Percentiles rank a stretch among this genome's conserved stretches.
Conservation (phyloP, 2,888 invertebrate genomes). For the Neuroscelio doddi region DNA sequence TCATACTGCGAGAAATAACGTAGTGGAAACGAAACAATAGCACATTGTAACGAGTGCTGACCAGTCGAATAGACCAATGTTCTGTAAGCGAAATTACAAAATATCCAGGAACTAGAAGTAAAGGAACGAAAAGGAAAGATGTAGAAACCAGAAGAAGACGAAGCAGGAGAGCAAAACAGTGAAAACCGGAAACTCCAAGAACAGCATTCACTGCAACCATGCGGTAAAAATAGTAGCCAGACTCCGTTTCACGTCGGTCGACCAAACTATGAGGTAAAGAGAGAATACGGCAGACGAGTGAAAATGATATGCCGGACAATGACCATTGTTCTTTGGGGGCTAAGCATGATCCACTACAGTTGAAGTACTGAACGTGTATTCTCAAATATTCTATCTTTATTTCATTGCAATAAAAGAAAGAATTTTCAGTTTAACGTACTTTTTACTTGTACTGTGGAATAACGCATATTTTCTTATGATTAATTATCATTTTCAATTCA, state of each 20-base stretch:
- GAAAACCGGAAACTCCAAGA: conserved; percentile 44
- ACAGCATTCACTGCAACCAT: conserved; percentile 44
- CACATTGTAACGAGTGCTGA: conserved; percentile 46
- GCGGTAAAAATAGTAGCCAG: conserved; percentile 39
- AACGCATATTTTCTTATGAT: no score
- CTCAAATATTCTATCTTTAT: conserved; percentile 28
- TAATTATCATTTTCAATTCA: no score
- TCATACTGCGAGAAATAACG: conserved; percentile 7
- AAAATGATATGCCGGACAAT: conserved; percentile 69
- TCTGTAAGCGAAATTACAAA: conserved; percentile 40
- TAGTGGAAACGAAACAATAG: conserved; percentile 41
- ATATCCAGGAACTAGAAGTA: conserved; percentile 15
- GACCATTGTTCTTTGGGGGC: conserved; percentile 63
- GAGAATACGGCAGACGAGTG: conserved; percentile 61
- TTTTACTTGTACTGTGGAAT: neutral
- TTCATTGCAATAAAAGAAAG: conserved; percentile 5
- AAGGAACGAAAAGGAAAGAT: conserved; percentile 32
- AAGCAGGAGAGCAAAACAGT: conserved; percentile 20
- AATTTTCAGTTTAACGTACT: no score
- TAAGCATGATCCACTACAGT: conserved; percentile 57
- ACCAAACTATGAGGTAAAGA: conserved; percentile 42
- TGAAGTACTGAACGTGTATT: conserved; percentile 29
- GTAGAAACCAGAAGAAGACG: neutral
- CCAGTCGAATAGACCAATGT: conserved; percentile 46
- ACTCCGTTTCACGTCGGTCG: conserved; percentile 29